phyloP scores from a whole-genome alignment of 2,888 invertebrate genomes.

The Peribatodes rhomboidaria region DNA sequence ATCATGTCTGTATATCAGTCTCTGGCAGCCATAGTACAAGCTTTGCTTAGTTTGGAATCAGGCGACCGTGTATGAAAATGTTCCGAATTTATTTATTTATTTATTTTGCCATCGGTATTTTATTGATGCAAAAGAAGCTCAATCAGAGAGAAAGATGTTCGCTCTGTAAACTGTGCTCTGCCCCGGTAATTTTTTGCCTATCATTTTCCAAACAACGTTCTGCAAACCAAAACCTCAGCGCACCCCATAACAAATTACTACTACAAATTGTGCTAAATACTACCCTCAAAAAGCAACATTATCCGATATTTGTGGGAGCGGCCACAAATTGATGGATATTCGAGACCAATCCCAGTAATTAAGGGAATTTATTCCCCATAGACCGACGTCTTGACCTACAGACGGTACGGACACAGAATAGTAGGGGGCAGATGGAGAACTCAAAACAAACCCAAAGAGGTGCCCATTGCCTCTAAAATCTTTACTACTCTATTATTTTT shows the following conservation, averaged over 20 bases:
- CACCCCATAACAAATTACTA: conserved; percentile 11
- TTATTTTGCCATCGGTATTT: no score
- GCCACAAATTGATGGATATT: conserved; percentile 50
- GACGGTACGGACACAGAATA: conserved; percentile 30
- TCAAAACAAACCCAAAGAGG: not conserved
- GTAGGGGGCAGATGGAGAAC: not conserved
- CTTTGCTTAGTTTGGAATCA: no score
- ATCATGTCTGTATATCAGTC: no score
- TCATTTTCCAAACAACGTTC: not conserved
- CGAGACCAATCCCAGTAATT: conserved; percentile 49
- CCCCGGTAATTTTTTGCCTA: no score
- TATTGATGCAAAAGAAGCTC: no score
- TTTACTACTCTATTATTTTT: not conserved
- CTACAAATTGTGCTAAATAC: conserved; percentile 25
- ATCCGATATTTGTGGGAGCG: conserved; percentile 31
- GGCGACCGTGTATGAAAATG: no score
- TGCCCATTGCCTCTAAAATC: not conserved
- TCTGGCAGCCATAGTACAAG: no score
- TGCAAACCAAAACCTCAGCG: not conserved
- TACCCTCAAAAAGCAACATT: conserved; percentile 25
- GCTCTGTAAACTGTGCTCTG: no score
- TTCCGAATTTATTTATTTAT: no score
- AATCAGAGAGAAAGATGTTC: no score
- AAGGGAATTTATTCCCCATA: conserved; percentile 48
- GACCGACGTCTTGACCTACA: conserved; percentile 47